phyloP scores from a whole-genome alignment of 30 jellyfish, hydroid and myxozoan species.

The Cassiopea xamachana region DNA sequence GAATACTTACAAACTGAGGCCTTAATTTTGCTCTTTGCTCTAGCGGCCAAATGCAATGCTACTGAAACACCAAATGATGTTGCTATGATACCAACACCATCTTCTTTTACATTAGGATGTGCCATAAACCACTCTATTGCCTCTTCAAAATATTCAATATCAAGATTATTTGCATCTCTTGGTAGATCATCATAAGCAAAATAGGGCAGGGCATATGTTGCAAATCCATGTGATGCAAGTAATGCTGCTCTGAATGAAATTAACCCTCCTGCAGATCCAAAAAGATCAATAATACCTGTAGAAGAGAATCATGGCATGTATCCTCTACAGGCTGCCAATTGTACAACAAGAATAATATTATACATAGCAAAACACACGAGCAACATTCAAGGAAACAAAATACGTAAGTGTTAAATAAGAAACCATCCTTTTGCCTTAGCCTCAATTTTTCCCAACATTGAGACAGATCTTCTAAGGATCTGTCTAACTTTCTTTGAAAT shows the following conservation, averaged over 20 bases:
- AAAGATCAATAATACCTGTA: slow-evolving; percentile 24
- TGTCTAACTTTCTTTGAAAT: too few relatives aligned
- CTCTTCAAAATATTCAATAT: slow-evolving; percentile 61
- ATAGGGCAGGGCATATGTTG: slow-evolving; percentile 42
- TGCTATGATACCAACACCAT: slow-evolving; percentile 75
- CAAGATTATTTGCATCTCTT: slow-evolving; percentile 9
- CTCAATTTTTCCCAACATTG: background rate
- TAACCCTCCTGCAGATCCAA: slow-evolving; percentile 45
- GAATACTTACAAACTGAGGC: slow-evolving; percentile 18
- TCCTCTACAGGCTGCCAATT: too few relatives aligned
- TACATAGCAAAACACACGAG: background rate
- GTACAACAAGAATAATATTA: background rate
- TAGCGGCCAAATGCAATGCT: slow-evolving; percentile 34
- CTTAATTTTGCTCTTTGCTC: background rate
- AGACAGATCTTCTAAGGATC: background rate
- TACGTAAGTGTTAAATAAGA: background rate
- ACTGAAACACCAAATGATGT: slow-evolving; percentile 54
- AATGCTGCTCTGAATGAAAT: slow-evolving; percentile 62
- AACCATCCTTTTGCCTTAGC: background rate
- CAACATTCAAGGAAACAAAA: background rate
- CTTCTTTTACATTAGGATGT: slow-evolving; percentile 44
- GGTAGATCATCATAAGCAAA: slow-evolving; percentile 36
- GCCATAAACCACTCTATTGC: slow-evolving; percentile 70
- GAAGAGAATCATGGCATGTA: background rate
- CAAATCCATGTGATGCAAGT: slow-evolving; percentile 79